Evolutionary conservation across 1,140 invertebrate genomes (phyloP).

Genomic region (Chelonus insularis): DNA sequence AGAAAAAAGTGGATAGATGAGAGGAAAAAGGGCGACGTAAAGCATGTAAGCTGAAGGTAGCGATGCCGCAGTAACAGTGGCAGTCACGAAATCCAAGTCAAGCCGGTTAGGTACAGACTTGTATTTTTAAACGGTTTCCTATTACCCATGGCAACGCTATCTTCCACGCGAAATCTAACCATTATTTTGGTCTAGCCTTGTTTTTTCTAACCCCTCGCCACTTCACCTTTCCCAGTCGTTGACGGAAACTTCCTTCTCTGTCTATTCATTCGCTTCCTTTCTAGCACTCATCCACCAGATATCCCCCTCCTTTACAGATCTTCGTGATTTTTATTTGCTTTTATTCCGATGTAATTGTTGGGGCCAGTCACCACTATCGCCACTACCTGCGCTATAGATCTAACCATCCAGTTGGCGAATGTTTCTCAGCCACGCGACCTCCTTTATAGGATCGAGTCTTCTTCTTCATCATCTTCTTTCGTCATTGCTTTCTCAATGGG

Average conservation of each 20-base stretch:
- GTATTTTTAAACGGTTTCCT: slow-evolving; percentile 59
- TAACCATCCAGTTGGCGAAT: slow-evolving; percentile 55
- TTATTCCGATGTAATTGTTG: slow-evolving; percentile 59
- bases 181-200: slow-evolving; percentile 59
- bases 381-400: slow-evolving; percentile 42
- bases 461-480: not conserved
- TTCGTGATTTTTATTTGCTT: slow-evolving; percentile 50
- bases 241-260: not conserved
- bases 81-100: slow-evolving; percentile 53
- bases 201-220: slow-evolving; percentile 41
- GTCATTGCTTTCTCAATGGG: too few species aligned
- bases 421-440: slow-evolving; percentile 55
- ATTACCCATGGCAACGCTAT: slow-evolving; percentile 55
- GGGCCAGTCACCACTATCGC: slow-evolving; percentile 59
- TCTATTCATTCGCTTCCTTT: not conserved
- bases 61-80: slow-evolving; percentile 43
- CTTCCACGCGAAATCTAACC: slow-evolving; percentile 52
- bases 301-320: not conserved
- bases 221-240: not conserved
- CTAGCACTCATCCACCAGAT: not conserved
- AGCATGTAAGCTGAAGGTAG: slow-evolving; percentile 20
- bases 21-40: slow-evolving; percentile 12
- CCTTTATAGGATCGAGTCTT: slow-evolving; percentile 41
- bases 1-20: too few species aligned
- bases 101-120: slow-evolving; percentile 36